These are phyloP conservation scores for Eristalis intricaria DNA, from an alignment of 2,888 invertebrate genomes.

Conservation along the genomic window DNA sequence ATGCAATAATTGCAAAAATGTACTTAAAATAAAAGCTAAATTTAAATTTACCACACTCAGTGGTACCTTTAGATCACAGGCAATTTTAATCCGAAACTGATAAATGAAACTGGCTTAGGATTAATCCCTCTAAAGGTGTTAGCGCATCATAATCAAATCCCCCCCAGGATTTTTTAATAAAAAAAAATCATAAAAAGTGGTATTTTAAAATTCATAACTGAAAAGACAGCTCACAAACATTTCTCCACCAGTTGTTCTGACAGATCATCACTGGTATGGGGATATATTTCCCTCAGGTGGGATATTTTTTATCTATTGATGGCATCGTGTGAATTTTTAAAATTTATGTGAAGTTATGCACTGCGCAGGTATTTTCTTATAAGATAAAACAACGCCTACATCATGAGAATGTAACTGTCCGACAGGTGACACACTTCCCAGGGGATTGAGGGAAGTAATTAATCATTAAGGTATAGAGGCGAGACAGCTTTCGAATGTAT, in stretches of 20 bases:
- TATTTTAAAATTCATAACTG: background rate
- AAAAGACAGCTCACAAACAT: background rate
- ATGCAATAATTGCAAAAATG: too few relatives aligned
- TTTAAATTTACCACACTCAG: too few relatives aligned
- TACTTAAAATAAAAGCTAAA: too few relatives aligned
- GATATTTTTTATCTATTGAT: background rate
- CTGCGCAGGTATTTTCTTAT: constrained; percentile 16
- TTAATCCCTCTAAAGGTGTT: background rate
- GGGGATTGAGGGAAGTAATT: background rate
- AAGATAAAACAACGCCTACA: constrained; percentile 19
- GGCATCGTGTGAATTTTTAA: constrained; percentile 6
- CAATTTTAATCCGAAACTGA: too few relatives aligned
- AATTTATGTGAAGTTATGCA: background rate
- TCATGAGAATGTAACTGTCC: background rate
- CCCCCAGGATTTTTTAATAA: too few relatives aligned
- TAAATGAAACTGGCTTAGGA: too few relatives aligned
- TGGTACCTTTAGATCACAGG: too few relatives aligned
- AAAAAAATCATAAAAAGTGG: background rate
- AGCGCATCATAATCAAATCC: too few relatives aligned
- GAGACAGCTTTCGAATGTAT: background rate
- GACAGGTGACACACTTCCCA: background rate
- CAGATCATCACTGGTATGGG: background rate
- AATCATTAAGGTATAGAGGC: background rate
- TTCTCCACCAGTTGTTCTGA: background rate
- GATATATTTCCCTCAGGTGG: background rate